These are phyloP conservation scores for Exaiptasia diaphana DNA, from an alignment of 64 coral and sea anemone genomes.

Conservation along the genomic window DNA sequence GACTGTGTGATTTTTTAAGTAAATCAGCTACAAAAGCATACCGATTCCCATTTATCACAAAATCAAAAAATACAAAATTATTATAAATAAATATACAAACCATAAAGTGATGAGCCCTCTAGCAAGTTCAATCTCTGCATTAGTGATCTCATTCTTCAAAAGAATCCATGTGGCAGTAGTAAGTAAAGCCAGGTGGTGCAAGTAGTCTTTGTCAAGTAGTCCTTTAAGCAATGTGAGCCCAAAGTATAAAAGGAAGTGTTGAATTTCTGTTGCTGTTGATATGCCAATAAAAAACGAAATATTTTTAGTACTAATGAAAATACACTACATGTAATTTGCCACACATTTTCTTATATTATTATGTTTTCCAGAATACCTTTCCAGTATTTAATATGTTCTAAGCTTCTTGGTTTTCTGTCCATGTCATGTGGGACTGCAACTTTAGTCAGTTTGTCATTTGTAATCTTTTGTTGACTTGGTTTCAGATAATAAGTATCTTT, in stretches of 20 bases:
- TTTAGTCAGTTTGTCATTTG: constrained; percentile 7
- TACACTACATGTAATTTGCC: not conserved
- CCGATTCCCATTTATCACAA: no score
- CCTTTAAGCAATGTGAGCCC: constrained; percentile 40
- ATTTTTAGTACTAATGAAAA: no score
- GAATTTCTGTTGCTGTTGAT: constrained; percentile 38
- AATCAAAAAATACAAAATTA: no score
- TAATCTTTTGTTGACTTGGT: constrained; percentile 4
- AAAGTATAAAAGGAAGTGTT: constrained; percentile 41
- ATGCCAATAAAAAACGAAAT: not conserved
- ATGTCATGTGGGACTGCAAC: constrained; percentile 47
- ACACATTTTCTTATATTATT: no score
- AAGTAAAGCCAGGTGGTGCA: constrained; percentile 42
- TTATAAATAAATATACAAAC: not conserved
- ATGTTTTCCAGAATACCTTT: no score
- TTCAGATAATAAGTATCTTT: not conserved
- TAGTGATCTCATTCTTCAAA: constrained; percentile 20
- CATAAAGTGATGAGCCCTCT: no score
- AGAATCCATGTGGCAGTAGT: constrained; percentile 29
- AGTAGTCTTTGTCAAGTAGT: constrained; percentile 8
- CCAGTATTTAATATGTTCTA: constrained; percentile 38
- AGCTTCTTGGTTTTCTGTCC: constrained; percentile 27
- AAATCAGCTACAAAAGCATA: no score
- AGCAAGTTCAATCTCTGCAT: not conserved
- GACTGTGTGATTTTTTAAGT: no score